phyloP scores from a whole-genome alignment of 2,888 invertebrate species.

The Seira musarum region DNA sequence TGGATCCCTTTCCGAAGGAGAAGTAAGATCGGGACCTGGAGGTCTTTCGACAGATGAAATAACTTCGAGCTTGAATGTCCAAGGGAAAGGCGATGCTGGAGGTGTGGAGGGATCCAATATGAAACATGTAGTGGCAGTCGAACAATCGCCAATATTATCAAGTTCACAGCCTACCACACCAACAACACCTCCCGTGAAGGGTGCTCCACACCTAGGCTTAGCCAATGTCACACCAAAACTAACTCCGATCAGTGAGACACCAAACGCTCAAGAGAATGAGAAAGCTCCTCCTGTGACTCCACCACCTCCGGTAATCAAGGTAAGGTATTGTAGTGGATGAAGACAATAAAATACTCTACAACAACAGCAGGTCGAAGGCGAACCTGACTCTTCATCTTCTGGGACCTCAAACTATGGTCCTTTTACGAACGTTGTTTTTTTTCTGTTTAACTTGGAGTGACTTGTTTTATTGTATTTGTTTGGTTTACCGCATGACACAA shows the following conservation, averaged over 20 bases:
- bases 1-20: neutral
- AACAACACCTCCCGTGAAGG: slow-evolving; percentile 40
- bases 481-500: neutral
- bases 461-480: too few relatives aligned
- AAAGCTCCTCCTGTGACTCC: slow-evolving; percentile 13
- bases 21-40: neutral
- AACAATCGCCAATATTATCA: slow-evolving; percentile 7
- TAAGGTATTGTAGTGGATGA: slow-evolving; percentile 29
- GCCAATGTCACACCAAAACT: slow-evolving; percentile 33
- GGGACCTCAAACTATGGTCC: neutral
- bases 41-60: slow-evolving; percentile 22
- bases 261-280: slow-evolving; percentile 22
- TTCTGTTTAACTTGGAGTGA: neutral
- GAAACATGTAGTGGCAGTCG: neutral
- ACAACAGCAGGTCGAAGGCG: neutral
- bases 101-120: slow-evolving; percentile 29
- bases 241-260: slow-evolving; percentile 49
- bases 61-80: neutral
- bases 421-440: neutral
- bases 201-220: slow-evolving; percentile 16
- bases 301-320: slow-evolving; percentile 41
- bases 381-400: neutral
- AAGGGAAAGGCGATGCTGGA: slow-evolving; percentile 20
- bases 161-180: slow-evolving; percentile 26
- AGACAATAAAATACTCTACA: neutral